These are phyloP conservation scores for Philotrypesis tridentata DNA, from an alignment of 1,140 invertebrate genomes.

Conservation along the genomic window DNA sequence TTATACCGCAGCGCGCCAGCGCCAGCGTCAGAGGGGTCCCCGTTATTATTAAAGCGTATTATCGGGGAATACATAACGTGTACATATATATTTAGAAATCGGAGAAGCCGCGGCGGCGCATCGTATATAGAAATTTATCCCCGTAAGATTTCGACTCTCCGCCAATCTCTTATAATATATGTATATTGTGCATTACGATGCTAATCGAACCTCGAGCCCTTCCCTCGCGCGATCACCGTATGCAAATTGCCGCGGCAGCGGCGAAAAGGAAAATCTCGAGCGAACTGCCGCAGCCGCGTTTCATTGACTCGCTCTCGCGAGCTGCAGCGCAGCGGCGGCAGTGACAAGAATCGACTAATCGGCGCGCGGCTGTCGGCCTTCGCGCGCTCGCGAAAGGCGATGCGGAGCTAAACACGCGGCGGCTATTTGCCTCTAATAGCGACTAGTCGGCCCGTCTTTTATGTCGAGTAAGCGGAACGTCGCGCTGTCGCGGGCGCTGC, in stretches of 20 bases:
- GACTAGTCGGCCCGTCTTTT: background rate
- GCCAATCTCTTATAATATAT: constrained; percentile 13
- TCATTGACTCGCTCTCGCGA: constrained; percentile 3
- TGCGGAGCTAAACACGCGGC: background rate
- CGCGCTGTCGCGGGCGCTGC: too few relatives aligned
- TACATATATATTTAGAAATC: background rate
- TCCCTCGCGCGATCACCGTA: too few relatives aligned
- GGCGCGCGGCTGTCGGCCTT: background rate
- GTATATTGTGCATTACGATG: too few relatives aligned
- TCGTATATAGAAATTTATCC: constrained; percentile 16
- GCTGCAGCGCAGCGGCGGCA: too few relatives aligned
- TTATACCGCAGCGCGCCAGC: background rate
- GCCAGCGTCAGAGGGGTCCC: too few relatives aligned
- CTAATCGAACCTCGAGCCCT: constrained; percentile 11
- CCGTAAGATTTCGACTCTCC: background rate
- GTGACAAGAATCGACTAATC: constrained; percentile 12
- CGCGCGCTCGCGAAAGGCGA: background rate
- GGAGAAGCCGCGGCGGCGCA: too few relatives aligned
- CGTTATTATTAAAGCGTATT: too few relatives aligned
- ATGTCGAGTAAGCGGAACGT: background rate
- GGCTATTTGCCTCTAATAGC: constrained; percentile 19
- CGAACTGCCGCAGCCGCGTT: background rate
- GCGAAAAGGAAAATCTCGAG: background rate
- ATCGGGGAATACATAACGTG: background rate
- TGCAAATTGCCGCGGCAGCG: too few relatives aligned